Conservation (phyloP, 2,888 invertebrate species). For the Andrena bicolor region DNA sequence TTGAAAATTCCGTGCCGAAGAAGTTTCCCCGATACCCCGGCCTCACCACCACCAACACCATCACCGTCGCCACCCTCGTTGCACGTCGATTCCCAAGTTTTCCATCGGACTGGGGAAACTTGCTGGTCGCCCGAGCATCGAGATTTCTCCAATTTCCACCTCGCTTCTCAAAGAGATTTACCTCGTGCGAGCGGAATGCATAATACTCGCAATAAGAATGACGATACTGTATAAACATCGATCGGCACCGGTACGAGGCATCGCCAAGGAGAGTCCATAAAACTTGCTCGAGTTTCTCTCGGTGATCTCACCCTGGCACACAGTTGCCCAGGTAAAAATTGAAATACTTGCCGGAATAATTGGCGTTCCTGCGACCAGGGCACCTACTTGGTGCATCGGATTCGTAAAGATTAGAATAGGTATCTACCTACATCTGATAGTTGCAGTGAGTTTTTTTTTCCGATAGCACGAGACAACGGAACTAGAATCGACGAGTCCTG, state of each 20-base stretch:
- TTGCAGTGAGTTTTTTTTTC: slow-evolving; percentile 39
- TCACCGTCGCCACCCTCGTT: neutral
- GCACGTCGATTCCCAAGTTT: slow-evolving; percentile 61
- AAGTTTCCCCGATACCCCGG: slow-evolving; percentile 58
- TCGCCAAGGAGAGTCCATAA: neutral
- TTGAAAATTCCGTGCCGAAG: slow-evolving; percentile 62
- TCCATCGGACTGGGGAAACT: slow-evolving; percentile 60
- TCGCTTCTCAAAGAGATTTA: slow-evolving; percentile 71
- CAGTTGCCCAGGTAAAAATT: slow-evolving; percentile 9
- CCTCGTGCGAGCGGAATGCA: slow-evolving; percentile 66
- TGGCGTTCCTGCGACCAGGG: slow-evolving; percentile 13
- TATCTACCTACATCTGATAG: slow-evolving; percentile 8
- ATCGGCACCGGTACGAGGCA: neutral
- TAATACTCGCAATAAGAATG: slow-evolving; percentile 67
- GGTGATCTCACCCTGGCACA: neutral
- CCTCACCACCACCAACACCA: neutral
- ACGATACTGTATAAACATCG: slow-evolving; percentile 67
- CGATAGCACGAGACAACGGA: slow-evolving; percentile 49
- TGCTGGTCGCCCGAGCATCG: slow-evolving; percentile 38
- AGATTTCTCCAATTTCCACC: slow-evolving; percentile 71
- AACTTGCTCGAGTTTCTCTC: slow-evolving; percentile 24
- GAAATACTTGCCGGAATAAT: slow-evolving; percentile 26
- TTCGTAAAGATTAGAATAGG: slow-evolving; percentile 29
- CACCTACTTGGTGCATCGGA: slow-evolving; percentile 1
- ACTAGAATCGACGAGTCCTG: slow-evolving; percentile 21